Base-by-base conservation (phyloP, 1,140 invertebrate genomes). In the Papilio glaucus region DNA sequence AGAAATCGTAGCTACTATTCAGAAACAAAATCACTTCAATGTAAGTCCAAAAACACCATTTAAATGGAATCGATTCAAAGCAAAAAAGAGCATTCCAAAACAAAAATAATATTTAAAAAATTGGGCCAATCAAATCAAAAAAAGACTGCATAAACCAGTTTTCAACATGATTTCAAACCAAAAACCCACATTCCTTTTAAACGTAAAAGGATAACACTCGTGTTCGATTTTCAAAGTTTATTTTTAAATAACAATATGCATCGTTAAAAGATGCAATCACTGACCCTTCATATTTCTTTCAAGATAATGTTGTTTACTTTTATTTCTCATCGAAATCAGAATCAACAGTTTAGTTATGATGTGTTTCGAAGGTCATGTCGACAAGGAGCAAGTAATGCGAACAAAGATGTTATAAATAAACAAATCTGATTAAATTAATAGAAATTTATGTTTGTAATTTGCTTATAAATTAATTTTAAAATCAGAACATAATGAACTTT, bases 261-360 rank as follows among this genome's bases (percentile, higher is more conserved):
- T 65, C 37, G 62, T 18, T 65, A 65, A 65, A 65, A 65, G 62
- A 65, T 38, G 62, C 62, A 33, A 65, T 65, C 62, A 65, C 4
- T 37, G 33, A 38, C n/a, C 37, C n/a, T 21, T 41, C 62, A 65
- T 65, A 65, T 38, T 65, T 65, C 62, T 38, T 24, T 65, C 62
- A 65, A 21, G 18, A 65, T 37, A n/a, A n/a, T n/a, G 24, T 60
- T 60, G 60, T 37, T 63, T 65, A 10, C 33, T 65, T 65, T 18
- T 65, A 65, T 65, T 37, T 65, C 15, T 65, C 62, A 65, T 39
- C 62, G 33, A 65, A 39, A 38, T 37, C 37, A 33, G 29, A 39
- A 65, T 9, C 33, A 41, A 65, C 33, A 65, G 39, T 65, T 33
- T 37, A 65, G n/a, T 61, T 39, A 37, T 38, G 61, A 62, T n/a